Conservation (phyloP, 2,888 invertebrate species). For the Cephus spinipes region DNA sequence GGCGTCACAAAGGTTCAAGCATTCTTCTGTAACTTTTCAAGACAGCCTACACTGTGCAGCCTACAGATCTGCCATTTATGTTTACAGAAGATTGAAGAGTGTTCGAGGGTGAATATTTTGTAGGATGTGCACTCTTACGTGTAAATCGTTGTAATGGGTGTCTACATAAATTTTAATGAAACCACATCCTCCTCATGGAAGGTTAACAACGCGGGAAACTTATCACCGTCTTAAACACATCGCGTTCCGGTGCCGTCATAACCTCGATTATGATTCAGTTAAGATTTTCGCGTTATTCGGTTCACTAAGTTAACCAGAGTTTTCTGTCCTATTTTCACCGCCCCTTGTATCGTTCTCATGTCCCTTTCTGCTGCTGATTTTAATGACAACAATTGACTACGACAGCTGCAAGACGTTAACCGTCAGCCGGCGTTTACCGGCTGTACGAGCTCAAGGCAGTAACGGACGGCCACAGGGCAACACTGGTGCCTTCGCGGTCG, state of each 20-base stretch:
- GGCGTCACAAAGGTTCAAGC: not conserved
- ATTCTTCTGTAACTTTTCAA: not conserved
- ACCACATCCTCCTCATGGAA: not conserved
- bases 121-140: not conserved
- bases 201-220: not conserved
- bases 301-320: not conserved
- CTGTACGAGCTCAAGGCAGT: conserved; percentile 3
- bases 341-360: not conserved
- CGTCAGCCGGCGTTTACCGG: conserved; percentile 5
- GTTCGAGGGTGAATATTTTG: not conserved
- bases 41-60: not conserved
- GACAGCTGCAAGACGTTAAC: conserved; percentile 9
- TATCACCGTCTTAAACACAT: not conserved
- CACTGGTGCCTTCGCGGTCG: conserved; percentile 7
- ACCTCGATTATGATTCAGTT: not conserved
- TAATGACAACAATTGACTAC: conserved; percentile 9
- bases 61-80: not conserved
- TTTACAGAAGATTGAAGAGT: not conserved
- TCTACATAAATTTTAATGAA: not conserved
- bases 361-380: not conserved
- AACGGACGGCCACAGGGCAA: not conserved
- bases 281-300: not conserved
- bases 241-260: not conserved
- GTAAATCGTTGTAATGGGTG: not conserved
- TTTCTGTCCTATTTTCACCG: not conserved